Percentiles rank a stretch among this genome's conserved stretches.
Evolutionary conservation across 2,113 vertebrate species (phyloP).

Genomic region (Dipodomys stephensi): DNA sequence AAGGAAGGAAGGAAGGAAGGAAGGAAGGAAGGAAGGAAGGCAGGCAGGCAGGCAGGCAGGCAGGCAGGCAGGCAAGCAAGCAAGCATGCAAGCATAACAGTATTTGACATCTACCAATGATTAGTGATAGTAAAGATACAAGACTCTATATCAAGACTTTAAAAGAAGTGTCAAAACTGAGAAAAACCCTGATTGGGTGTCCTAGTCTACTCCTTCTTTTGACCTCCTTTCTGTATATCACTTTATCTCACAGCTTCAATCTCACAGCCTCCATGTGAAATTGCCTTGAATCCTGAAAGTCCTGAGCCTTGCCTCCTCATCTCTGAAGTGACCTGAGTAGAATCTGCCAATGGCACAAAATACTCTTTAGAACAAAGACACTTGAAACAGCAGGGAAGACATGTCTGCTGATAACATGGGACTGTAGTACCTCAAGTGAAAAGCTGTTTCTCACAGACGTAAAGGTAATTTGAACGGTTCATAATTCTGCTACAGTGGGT

Average conservation of each 20-base stretch:
- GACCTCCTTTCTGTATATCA: not conserved
- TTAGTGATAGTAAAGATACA: not conserved
- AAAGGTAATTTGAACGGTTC: not conserved
- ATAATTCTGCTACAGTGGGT: not conserved
- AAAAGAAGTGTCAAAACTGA: conserved; percentile 5
- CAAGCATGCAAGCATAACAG: not conserved
- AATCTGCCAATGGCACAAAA: not conserved
- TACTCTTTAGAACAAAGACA: not conserved
- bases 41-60: too few relatives aligned
- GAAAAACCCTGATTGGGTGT: not conserved
- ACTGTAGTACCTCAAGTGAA: not conserved
- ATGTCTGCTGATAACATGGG: not conserved
- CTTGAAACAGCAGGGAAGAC: not conserved
- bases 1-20: too few relatives aligned
- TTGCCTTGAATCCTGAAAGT: not conserved
- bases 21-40: too few relatives aligned
- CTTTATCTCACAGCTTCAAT: not conserved
- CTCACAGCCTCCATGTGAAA: not conserved
- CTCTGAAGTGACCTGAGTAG: not conserved
- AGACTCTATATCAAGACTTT: not conserved
- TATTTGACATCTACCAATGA: not conserved
- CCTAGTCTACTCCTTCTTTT: not conserved
- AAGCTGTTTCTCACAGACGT: not conserved
- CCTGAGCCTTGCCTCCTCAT: not conserved
- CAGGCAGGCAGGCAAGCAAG: too few relatives aligned